These are phyloP conservation scores for Atethmia centrago DNA, from an alignment of 2,888 invertebrate species.

Conservation along the genomic window DNA sequence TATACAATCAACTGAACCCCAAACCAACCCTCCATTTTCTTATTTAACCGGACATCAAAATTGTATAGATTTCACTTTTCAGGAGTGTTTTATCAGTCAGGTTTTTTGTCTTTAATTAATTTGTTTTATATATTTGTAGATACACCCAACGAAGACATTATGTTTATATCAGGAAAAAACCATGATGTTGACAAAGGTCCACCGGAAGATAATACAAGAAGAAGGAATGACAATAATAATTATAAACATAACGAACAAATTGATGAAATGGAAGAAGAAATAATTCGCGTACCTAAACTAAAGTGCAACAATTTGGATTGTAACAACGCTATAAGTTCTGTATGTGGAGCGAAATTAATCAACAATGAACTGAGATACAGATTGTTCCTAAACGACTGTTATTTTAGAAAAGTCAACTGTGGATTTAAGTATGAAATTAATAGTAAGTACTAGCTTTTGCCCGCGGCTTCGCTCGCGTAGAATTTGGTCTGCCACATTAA, in stretches of 20 bases:
- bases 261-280: neutral
- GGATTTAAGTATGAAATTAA: constrained; percentile 77
- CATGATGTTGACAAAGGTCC: constrained; percentile 15
- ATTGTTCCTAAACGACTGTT: constrained; percentile 83
- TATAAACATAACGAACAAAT: neutral
- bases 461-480: no score
- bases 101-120: no score
- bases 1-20: no score
- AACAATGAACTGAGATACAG: constrained; percentile 74
- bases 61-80: no score
- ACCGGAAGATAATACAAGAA: constrained; percentile 1
- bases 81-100: no score
- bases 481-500: no score
- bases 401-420: constrained; percentile 84
- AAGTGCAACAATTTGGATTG: constrained; percentile 79
- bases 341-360: constrained; percentile 80
- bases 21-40: no score
- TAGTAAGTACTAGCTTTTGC: no score
- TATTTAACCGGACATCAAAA: no score
- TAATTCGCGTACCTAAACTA: constrained; percentile 35
- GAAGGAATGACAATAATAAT: neutral
- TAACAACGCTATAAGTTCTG: constrained; percentile 70
- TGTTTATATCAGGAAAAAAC: constrained; percentile 56
- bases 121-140: constrained; percentile 33
- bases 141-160: constrained; percentile 27